These are phyloP conservation scores for Protomyctophum bolini DNA, from an alignment of 2,113 vertebrate species.

Conservation along the genomic window DNA sequence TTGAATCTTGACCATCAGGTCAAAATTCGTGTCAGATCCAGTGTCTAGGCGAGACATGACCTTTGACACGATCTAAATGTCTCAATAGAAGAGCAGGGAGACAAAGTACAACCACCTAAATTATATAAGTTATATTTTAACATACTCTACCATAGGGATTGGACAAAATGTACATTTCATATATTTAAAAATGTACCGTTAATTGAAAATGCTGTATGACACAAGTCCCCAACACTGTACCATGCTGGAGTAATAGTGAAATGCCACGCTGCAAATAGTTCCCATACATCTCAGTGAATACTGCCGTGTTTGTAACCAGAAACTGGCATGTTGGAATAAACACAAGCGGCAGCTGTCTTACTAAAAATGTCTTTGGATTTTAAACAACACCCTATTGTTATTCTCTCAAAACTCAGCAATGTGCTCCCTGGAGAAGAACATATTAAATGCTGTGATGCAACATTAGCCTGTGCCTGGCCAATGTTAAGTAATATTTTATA, in stretches of 20 bases:
- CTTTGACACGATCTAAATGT: no score
- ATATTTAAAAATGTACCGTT: no score
- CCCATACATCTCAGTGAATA: constrained; percentile 45
- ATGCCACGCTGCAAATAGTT: constrained; percentile 56
- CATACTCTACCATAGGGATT: no score
- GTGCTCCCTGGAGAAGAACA: constrained; percentile 31
- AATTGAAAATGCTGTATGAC: constrained; percentile 22
- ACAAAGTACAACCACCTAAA: no score
- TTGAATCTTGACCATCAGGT: no score
- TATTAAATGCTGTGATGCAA: constrained; percentile 23
- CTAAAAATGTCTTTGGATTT: constrained; percentile 45
- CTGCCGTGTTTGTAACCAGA: constrained; percentile 54
- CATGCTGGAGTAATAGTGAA: constrained; percentile 44
- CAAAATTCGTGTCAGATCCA: no score
- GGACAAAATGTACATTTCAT: no score
- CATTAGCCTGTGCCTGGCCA: neutral
- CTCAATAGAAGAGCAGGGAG: no score
- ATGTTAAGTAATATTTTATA: constrained; percentile 13
- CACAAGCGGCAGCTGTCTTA: constrained; percentile 65
- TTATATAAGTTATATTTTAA: no score
- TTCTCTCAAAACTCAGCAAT: constrained; percentile 52
- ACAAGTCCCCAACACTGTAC: constrained; percentile 35
- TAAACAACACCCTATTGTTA: constrained; percentile 68
- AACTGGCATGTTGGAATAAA: constrained; percentile 63
- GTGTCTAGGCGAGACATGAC: no score